Percentiles rank a stretch among this genome's conserved stretches.
phyloP scores from a whole-genome alignment of 2,797 vertebrate species.

The Ceryle rudis region DNA sequence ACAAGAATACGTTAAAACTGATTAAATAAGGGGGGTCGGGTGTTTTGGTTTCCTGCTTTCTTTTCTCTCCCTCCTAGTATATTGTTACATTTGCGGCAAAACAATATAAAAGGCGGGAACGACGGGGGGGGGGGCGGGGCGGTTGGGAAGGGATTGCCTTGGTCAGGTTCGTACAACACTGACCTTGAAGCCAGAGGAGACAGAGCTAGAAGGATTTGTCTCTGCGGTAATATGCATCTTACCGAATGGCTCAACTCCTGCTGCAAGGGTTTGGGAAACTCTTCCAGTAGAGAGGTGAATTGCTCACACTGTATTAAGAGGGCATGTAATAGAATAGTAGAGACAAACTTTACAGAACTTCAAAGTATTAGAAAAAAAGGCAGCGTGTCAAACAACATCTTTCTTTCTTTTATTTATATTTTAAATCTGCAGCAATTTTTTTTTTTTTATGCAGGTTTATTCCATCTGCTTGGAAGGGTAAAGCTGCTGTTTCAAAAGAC shows the following conservation, averaged over 20 bases:
- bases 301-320: neutral
- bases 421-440: neutral
- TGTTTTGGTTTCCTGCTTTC: neutral
- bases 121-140: neutral
- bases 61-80: neutral
- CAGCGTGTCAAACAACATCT: neutral
- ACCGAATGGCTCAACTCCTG: neutral
- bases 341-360: neutral
- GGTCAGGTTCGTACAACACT: neutral
- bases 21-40: constrained; percentile 29
- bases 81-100: too few relatives aligned
- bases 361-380: neutral
- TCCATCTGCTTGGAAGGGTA: neutral
- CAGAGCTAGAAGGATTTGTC: neutral
- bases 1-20: too few relatives aligned
- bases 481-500: neutral
- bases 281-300: neutral
- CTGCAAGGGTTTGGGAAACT: neutral
- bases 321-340: neutral
- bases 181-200: neutral
- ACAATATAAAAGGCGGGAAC: too few relatives aligned
- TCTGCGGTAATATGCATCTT: neutral
- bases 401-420: neutral
- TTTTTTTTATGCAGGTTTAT: neutral
- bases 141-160: neutral